Evolutionary conservation across 53 echinoderm and acorn worm species (phyloP), one percentile per base, ranked within the genome.

Genomic region (Crossaster papposus): DNA sequence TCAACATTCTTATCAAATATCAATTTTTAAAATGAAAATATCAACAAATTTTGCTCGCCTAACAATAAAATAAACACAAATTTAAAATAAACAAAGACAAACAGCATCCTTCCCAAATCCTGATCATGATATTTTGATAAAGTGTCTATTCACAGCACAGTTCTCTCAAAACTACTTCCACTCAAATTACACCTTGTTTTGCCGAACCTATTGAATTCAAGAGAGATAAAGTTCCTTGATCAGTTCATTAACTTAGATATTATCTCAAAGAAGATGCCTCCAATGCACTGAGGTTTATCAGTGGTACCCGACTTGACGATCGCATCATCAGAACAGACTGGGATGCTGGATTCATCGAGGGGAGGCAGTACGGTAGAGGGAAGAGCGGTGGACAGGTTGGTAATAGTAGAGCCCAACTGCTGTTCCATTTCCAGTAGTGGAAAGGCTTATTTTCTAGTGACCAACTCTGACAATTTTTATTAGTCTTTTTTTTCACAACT

Each of bases 331-430:
- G 97, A 86, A 89, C 93, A 73, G 97, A 97, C 71, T 97, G 97
- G 97, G 97, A 97, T 93, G 97, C 94, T 22, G 97, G 97, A 24
- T 97, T 97, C 58, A 58, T 91, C 15, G 97, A 97, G 91, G 97
- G 97, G 62, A 91, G 97, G 81, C 97, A 97, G 89, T 97, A 85
- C 51, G 97, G 97, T 1, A 37, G 97, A 75, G 97, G 97, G 50
- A 97, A 93, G 90, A 97, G 94, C 75, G 97, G 97, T 10, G 97
- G 97, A 58, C 97, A 97, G 97, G 97, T 95, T 86, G 55, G 91
- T n/a, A n/a, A n/a, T n/a, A n/a, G n/a, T 81, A 26, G 22, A 18
- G 12, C 33, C 31, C 58, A 7, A 26, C 68, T 3, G 20, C 68
- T 26, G 68, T 0, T 26, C 28, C 2, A 10, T 26, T 68, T n/a